Conservation (phyloP, 2,888 invertebrate species). For the Graphium colonna region DNA sequence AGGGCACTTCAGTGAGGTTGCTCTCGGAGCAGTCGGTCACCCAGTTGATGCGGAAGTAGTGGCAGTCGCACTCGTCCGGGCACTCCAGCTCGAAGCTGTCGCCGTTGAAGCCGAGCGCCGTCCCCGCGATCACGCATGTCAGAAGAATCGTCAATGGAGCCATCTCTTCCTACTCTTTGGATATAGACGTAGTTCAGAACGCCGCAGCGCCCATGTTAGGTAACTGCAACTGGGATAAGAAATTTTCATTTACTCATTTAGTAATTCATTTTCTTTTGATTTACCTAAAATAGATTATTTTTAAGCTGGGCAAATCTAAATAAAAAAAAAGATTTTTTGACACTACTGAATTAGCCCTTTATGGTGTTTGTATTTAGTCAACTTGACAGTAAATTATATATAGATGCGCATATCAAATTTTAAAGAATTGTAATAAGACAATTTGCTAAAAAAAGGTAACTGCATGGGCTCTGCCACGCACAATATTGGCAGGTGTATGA, state of each 20-base stretch:
- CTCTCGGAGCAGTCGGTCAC: conserved; percentile 88
- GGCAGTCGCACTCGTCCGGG: conserved; percentile 87
- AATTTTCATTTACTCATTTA: too few relatives aligned
- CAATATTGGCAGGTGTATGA: too few relatives aligned
- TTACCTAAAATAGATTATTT: neutral
- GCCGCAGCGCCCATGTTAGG: conserved; percentile 35
- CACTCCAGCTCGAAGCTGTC: conserved; percentile 84
- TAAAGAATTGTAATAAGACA: too few relatives aligned
- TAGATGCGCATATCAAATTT: neutral
- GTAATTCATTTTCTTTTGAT: neutral
- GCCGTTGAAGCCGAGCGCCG: conserved; percentile 73
- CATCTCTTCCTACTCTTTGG: conserved; percentile 40
- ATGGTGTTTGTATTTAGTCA: neutral
- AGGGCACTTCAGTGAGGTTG: conserved; percentile 84
- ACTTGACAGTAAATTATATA: neutral
- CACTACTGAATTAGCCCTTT: neutral
- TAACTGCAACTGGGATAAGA: conserved; percentile 27
- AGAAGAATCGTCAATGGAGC: conserved; percentile 44
- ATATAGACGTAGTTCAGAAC: conserved; percentile 29
- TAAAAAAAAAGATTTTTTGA: neutral
- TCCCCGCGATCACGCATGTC: conserved; percentile 45
- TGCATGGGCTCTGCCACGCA: too few relatives aligned
- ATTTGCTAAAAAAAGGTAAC: too few relatives aligned
- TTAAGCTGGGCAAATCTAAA: neutral
- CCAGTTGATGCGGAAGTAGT: conserved; percentile 88